These are phyloP conservation scores for Apotomis turbidana DNA, from an alignment of 2,888 invertebrate species.

Conservation along the genomic window DNA sequence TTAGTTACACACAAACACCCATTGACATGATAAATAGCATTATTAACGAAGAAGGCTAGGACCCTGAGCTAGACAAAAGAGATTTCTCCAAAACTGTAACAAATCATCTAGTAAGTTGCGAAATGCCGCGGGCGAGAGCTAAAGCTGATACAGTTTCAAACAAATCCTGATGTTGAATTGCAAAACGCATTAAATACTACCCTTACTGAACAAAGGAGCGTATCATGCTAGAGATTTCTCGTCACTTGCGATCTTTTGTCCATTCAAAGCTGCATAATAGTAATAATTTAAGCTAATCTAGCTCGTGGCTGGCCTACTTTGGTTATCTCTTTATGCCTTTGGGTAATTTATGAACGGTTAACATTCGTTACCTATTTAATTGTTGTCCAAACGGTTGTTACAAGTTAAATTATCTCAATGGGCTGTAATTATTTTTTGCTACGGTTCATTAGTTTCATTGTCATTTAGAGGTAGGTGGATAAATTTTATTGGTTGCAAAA, in stretches of 20 bases:
- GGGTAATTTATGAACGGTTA: slow-evolving; percentile 37
- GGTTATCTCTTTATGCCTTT: slow-evolving; percentile 42
- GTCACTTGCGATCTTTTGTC: slow-evolving; percentile 37
- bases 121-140: slow-evolving; percentile 32
- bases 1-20: slow-evolving; percentile 7
- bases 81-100: slow-evolving; percentile 35
- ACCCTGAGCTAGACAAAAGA: slow-evolving; percentile 31
- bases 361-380: slow-evolving; percentile 34
- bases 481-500: slow-evolving; percentile 9
- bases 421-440: slow-evolving; percentile 43
- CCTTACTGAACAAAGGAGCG: slow-evolving; percentile 3
- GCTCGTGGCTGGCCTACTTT: slow-evolving; percentile 55
- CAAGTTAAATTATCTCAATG: slow-evolving; percentile 36
- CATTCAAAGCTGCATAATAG: slow-evolving; percentile 18
- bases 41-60: slow-evolving; percentile 25
- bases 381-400: slow-evolving; percentile 23
- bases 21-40: slow-evolving; percentile 28
- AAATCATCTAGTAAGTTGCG: slow-evolving; percentile 31
- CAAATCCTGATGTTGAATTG: slow-evolving; percentile 45
- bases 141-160: slow-evolving; percentile 40
- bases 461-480: slow-evolving; percentile 12
- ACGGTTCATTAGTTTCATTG: slow-evolving; percentile 45
- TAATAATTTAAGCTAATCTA: slow-evolving; percentile 45
- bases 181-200: slow-evolving; percentile 44
- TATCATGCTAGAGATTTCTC: neutral